These are phyloP conservation scores for Lamellibrachia satsuma DNA, from an alignment of 2,888 invertebrate species.

Conservation along the genomic window DNA sequence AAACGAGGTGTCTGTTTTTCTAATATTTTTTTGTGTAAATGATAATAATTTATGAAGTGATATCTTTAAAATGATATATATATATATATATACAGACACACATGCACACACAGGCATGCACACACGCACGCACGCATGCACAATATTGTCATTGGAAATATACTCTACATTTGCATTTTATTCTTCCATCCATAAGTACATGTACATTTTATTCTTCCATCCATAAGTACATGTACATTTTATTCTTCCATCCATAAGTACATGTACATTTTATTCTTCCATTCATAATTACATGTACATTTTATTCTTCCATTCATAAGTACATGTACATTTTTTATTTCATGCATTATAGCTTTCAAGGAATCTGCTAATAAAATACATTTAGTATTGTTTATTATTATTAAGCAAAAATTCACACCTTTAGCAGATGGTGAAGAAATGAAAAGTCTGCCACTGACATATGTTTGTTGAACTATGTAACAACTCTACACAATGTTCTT, in stretches of 20 bases:
- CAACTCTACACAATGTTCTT: background rate
- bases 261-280: too few relatives aligned
- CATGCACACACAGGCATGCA: background rate
- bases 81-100: background rate
- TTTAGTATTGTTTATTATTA: too few relatives aligned
- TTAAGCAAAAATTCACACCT: background rate
- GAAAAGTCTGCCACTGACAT: background rate
- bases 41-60: background rate
- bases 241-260: too few relatives aligned
- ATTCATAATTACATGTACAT: too few relatives aligned
- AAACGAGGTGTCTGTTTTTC: too few relatives aligned
- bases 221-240: too few relatives aligned
- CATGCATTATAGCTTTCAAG: too few relatives aligned
- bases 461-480: background rate
- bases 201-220: too few relatives aligned
- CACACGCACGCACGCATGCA: background rate
- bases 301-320: too few relatives aligned
- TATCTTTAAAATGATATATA: background rate
- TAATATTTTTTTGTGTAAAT: background rate
- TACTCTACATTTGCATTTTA: background rate
- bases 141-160: background rate
- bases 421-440: background rate
- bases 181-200: too few relatives aligned
- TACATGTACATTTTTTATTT: too few relatives aligned
- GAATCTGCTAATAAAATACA: too few relatives aligned